phyloP scores from a whole-genome alignment of 2,113 vertebrate genomes.

The Odontesthes bonariensis region DNA sequence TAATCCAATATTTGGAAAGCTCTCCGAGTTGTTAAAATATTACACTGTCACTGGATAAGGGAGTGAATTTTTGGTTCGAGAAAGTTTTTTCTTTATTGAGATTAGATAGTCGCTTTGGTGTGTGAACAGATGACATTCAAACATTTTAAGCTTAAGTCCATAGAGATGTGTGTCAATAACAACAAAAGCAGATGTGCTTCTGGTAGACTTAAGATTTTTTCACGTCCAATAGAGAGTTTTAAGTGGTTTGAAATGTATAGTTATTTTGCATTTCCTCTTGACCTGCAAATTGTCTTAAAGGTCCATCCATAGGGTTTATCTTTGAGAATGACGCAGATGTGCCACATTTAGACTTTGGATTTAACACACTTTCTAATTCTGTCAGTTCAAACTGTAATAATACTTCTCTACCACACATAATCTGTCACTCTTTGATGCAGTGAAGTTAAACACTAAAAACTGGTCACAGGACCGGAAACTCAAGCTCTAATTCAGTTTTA shows the following conservation, averaged over 20 bases:
- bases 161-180: conserved; percentile 1
- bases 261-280: not conserved
- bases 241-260: too few species aligned
- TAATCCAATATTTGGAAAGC: conserved; percentile 66
- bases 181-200: conserved; percentile 2
- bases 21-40: conserved; percentile 55
- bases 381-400: not conserved
- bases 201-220: not conserved
- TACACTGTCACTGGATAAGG: conserved; percentile 14
- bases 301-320: conserved; percentile 5
- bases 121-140: conserved; percentile 39
- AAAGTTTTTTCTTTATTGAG: conserved; percentile 43
- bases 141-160: conserved; percentile 12
- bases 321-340: conserved; percentile 14
- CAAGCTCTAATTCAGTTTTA: not conserved
- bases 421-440: too few species aligned
- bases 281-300: conserved; percentile 21
- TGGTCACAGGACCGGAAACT: not conserved
- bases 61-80: conserved; percentile 1
- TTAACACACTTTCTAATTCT: not conserved
- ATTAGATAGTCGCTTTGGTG: conserved; percentile 18
- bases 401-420: not conserved
- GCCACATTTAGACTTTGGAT: not conserved
- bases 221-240: not conserved
- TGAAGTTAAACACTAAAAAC: not conserved